phyloP scores from a whole-genome alignment of 2,113 vertebrate genomes.

The Empidonax alnorum region DNA sequence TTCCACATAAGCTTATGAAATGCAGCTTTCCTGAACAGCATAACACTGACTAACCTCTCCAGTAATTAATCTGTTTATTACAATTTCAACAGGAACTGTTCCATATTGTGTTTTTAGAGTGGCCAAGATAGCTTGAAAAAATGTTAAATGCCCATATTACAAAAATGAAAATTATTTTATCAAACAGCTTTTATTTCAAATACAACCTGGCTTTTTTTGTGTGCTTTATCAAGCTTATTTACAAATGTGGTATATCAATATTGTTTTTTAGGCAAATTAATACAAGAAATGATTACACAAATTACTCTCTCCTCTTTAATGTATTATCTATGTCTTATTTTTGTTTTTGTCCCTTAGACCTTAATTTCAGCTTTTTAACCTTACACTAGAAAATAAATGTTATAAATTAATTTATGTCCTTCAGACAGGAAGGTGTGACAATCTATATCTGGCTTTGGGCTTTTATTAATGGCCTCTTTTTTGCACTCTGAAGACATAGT shows the following conservation, averaged over 20 bases:
- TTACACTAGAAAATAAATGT: constrained; percentile 76
- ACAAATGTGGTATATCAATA: background rate
- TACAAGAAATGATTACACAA: constrained; percentile 36
- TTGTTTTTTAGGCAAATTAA: constrained; percentile 69
- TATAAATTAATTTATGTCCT: constrained; percentile 1
- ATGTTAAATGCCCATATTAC: background rate
- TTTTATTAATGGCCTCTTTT: constrained; percentile 69
- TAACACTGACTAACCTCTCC: background rate
- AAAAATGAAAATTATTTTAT: background rate
- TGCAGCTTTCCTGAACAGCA: background rate
- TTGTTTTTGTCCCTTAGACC: constrained; percentile 60
- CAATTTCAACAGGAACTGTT: background rate
- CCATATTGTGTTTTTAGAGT: background rate
- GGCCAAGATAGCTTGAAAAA: background rate
- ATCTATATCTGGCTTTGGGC: constrained; percentile 61
- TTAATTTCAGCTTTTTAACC: constrained; percentile 71
- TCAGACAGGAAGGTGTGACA: constrained; percentile 65
- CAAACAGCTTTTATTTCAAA: background rate
- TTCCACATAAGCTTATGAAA: background rate
- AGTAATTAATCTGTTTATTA: background rate
- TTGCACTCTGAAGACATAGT: constrained; percentile 70
- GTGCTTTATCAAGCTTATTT: background rate
- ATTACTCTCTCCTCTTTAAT: constrained; percentile 65
- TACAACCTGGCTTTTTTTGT: background rate
- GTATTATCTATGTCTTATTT: constrained; percentile 37